Evolutionary conservation across 2,797 vertebrate genomes (phyloP), one percentile per base, ranked within the genome.

Genomic region (Molossus molossus): DNA sequence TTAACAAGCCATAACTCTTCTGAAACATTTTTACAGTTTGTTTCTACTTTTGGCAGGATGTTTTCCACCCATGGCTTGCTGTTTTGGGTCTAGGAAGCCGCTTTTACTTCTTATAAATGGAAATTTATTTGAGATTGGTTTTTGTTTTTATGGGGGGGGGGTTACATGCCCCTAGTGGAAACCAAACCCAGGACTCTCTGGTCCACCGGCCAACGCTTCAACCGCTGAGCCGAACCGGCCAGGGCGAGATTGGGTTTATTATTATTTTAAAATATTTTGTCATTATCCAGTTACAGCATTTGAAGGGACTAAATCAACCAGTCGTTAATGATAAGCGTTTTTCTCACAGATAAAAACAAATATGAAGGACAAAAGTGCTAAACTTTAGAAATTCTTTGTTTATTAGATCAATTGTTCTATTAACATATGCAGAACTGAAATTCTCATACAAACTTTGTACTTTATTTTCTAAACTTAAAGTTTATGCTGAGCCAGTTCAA

Each of bases 381-480:
- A 84, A 48, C 77, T 94, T 76, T 67, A 89, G 55, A 89, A 93
- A 65, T 93, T 84, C 27, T 86, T 85, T 62, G 2, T 69, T 79
- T 81, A 37, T 80, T 92, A 40, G 40, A 13, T 73, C 55, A 65
- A 1, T 80, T 62, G 50, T 80, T 65, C 57, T 86, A 12, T 90
- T 70, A 76, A 93, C 12, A 72, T 82, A 55, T 1, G 17, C 80
- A 90, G 23, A 92, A 69, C 82, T 69, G 70, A 92, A 95, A 70
- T 85, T 81, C 23, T 87, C 65, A n/a, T 11, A n/a, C 73, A 62
- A 20, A 50, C 55, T 92, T 95, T 83, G 23, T 86, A 40, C 76
- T 90, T 93, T 58, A 79, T 89, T 76, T 96, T 96, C 87, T 97
- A 92, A 95, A 85, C 53, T 96, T 92, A 94, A 25, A 72, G 7